Base-by-base conservation (phyloP, 2,797 vertebrate genomes). In the Jordanella pulchra region DNA sequence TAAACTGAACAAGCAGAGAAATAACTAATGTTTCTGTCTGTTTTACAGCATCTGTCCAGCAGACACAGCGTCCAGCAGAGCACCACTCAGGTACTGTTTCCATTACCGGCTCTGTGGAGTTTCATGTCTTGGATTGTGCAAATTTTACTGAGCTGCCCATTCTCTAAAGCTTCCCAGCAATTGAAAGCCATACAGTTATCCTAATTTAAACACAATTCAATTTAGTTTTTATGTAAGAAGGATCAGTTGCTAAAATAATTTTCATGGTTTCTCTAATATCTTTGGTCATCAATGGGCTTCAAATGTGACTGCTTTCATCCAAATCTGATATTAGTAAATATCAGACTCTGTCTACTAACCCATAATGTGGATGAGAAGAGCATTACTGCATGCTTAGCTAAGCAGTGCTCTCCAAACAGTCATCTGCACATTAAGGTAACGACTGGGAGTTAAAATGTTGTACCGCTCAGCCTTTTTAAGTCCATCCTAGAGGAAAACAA, bases 1-100 rank as follows among this genome's bases (percentile, higher is more conserved):
- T 56, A 11, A 45, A 32, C 25, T 3, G 2, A 21, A 42, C 12
- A 63, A 42, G 60, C 23, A 63, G 60, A 63, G 15, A n/a, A 50
- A 42, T 1, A 0, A 23, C 13, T 77, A 18, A 79, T 58, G 4
- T 44, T 30, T 70, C 12, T 71, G 0, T 77, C 3, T 82, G 7
- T 1, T 66, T 42, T 9, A 0, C 90, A 91, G 97, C 97, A 99
- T 85, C 94, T 98, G 73, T 97, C 96, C 67, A 98, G 97, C 84
- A 94, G 96, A 83, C 96, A 97, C 94, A 97, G 96, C 15, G 96
- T 97, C 5, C 97, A 98, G 75, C 97, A 97, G 87, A 97, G 95
- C 91, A 96, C 95, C 18, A 94, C 96, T 51, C 97, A 97, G 97
- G 97, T 98, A 61, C 67, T 17, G 25, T 18, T 50, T 50, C 21